A percentile compares a stretch with the other conserved stretches of the same genome.
Evolutionary conservation across 1,140 invertebrate genomes (phyloP).

Genomic region (Tetranychus urticae): DNA sequence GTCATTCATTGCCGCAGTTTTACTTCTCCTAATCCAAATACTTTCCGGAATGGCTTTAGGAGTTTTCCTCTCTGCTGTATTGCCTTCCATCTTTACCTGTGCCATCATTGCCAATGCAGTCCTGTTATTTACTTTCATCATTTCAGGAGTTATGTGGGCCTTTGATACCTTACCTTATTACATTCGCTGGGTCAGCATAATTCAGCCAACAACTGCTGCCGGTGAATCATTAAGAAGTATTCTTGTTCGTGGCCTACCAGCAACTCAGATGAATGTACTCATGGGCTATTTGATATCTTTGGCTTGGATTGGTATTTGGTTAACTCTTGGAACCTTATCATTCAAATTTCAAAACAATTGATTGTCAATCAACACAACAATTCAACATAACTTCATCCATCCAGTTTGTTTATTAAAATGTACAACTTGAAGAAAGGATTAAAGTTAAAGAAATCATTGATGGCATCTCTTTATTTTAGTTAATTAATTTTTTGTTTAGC

Average conservation of each 20-base stretch:
- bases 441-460: too few relatives aligned
- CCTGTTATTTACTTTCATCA: conserved; percentile 1
- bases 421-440: too few relatives aligned
- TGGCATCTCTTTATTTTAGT: too few relatives aligned
- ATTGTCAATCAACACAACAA: background rate
- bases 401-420: too few relatives aligned
- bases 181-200: conserved; percentile 50
- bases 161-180: conserved; percentile 65
- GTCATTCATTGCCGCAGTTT: background rate
- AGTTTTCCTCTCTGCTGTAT: conserved; percentile 56
- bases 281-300: conserved; percentile 60
- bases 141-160: conserved; percentile 66
- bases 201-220: conserved; percentile 64
- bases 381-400: too few relatives aligned
- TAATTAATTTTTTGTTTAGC: background rate
- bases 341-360: background rate
- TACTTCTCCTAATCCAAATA: conserved; percentile 32
- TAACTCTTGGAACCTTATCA: background rate
- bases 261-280: conserved; percentile 54
- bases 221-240: conserved; percentile 66
- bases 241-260: conserved; percentile 61
- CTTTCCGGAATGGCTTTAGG: conserved; percentile 79
- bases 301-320: conserved; percentile 54
- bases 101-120: background rate
- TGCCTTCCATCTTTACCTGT: background rate